Evolutionary conservation across 2,888 invertebrate species (phyloP).

Genomic region (Omphaloscelis lunosa): DNA sequence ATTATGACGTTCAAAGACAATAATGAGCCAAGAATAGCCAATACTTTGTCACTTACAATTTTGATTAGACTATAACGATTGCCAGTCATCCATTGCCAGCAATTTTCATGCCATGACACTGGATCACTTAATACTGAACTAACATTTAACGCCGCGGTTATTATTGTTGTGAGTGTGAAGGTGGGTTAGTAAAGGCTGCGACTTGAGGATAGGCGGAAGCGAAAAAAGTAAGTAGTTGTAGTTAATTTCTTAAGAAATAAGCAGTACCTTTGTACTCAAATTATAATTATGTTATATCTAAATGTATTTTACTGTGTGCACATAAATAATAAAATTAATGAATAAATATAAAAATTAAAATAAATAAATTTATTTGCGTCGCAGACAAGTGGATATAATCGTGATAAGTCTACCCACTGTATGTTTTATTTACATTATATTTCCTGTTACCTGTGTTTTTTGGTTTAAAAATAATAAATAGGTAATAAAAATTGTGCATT

Average conservation of each 20-base stretch:
- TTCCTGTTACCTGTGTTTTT: neutral
- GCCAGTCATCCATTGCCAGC: slow-evolving; percentile 40
- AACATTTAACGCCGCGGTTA: slow-evolving; percentile 43
- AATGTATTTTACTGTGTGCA: too few relatives aligned
- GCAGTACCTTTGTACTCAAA: too few relatives aligned
- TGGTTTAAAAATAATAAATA: too few relatives aligned
- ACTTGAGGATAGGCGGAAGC: slow-evolving; percentile 9
- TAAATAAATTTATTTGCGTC: neutral
- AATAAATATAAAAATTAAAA: too few relatives aligned
- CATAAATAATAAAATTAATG: too few relatives aligned
- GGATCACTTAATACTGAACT: slow-evolving; percentile 56
- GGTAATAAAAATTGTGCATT: neutral
- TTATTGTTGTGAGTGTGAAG: slow-evolving; percentile 51
- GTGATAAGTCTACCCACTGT: neutral
- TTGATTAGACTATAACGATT: slow-evolving; percentile 50
- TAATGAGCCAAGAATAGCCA: slow-evolving; percentile 37
- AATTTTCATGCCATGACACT: slow-evolving; percentile 53
- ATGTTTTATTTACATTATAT: slow-evolving; percentile 8
- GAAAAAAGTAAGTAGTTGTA: neutral
- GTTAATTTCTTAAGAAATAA: too few relatives aligned
- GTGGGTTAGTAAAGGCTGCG: slow-evolving; percentile 25
- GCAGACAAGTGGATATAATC: neutral
- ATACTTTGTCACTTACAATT: slow-evolving; percentile 52
- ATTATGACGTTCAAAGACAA: neutral
- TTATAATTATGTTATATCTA: too few relatives aligned